phyloP scores from a whole-genome alignment of 2,888 invertebrate species.

The Unio delphinus region DNA sequence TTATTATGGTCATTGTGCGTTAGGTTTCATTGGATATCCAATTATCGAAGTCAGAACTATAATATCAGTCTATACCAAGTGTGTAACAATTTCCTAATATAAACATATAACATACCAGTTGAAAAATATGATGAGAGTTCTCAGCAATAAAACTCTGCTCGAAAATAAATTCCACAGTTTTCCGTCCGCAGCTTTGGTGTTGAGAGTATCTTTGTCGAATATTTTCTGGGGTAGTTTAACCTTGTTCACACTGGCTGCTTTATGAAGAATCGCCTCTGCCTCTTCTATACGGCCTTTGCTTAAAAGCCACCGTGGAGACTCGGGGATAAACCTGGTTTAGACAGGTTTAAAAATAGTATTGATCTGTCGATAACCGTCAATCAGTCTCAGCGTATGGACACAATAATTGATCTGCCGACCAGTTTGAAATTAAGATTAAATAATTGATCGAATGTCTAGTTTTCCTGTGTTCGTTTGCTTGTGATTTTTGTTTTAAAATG shows the following conservation, averaged over 20 bases:
- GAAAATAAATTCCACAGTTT: constrained; percentile 36
- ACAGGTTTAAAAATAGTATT: background rate
- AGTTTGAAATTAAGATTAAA: too few relatives aligned
- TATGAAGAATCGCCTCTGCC: constrained; percentile 37
- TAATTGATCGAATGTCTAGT: too few relatives aligned
- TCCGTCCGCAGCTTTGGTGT: constrained; percentile 13
- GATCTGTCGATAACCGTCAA: too few relatives aligned
- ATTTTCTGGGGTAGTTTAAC: constrained; percentile 29
- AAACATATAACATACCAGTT: constrained; percentile 32
- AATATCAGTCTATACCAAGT: too few relatives aligned
- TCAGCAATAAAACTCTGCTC: constrained; percentile 22
- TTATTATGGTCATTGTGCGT: too few relatives aligned
- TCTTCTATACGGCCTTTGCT: constrained; percentile 31
- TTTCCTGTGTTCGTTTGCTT: too few relatives aligned
- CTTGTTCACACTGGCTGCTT: constrained; percentile 41
- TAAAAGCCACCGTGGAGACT: constrained; percentile 51
- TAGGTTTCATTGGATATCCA: too few relatives aligned
- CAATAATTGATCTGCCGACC: too few relatives aligned
- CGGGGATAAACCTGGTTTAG: constrained; percentile 37
- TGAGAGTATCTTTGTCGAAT: constrained; percentile 21
- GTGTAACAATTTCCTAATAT: background rate
- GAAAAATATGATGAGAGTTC: constrained; percentile 40
- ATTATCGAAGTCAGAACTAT: too few relatives aligned
- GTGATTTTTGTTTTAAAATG: too few relatives aligned
- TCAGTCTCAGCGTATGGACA: too few relatives aligned